These are phyloP conservation scores for Pseudomyrmex pallidus DNA, from an alignment of 1,140 invertebrate species.

Conservation along the genomic window DNA sequence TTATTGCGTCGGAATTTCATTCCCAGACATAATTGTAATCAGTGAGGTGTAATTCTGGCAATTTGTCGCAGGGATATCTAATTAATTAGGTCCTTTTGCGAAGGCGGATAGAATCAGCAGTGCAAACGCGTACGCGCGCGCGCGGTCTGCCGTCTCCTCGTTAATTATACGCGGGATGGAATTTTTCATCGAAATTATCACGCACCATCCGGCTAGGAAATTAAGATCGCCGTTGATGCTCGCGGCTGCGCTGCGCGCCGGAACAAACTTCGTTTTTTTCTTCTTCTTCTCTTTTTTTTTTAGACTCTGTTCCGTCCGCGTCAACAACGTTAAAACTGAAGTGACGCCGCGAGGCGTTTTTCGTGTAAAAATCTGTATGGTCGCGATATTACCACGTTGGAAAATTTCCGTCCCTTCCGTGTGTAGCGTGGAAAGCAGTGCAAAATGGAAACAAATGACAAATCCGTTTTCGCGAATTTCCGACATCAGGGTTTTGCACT, in stretches of 20 bases:
- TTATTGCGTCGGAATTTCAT: conserved; percentile 60
- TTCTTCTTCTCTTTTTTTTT: conserved; percentile 32
- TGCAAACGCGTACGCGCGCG: conserved; percentile 6
- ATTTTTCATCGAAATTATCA: conserved; percentile 62
- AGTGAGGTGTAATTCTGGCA: conserved; percentile 61
- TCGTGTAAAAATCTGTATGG: conserved; percentile 2
- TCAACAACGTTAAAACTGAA: background rate
- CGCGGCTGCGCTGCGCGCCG: conserved; percentile 31
- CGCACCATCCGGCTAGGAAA: conserved; percentile 60
- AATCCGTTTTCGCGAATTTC: background rate
- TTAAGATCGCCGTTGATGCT: conserved; percentile 54
- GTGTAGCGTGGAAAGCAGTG: background rate
- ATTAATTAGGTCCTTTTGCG: conserved; percentile 57
- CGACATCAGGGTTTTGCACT: background rate
- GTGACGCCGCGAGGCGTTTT: background rate
- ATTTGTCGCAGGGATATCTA: conserved; percentile 61
- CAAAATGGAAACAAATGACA: background rate
- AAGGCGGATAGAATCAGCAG: conserved; percentile 15
- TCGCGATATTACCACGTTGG: background rate
- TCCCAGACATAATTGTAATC: conserved; percentile 56
- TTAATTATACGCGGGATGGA: conserved; percentile 59
- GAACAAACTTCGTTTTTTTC: conserved; percentile 29
- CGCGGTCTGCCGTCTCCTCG: conserved; percentile 45
- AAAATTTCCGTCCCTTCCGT: background rate
- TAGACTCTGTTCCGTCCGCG: conserved; percentile 37